phyloP scores from a whole-genome alignment of 2,888 invertebrate genomes.

The Ctenicera cuprea region DNA sequence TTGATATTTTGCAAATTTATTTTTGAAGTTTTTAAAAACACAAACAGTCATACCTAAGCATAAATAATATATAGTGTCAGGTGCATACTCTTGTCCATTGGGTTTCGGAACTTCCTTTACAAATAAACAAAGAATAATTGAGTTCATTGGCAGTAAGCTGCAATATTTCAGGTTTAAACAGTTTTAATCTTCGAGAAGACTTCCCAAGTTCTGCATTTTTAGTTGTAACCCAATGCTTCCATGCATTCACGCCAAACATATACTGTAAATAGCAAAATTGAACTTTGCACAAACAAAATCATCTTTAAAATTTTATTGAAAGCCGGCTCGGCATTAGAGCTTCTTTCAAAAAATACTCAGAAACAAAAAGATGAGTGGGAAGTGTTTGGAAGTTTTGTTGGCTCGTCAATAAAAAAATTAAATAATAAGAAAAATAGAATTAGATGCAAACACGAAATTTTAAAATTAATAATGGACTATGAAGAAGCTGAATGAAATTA shows the following conservation, averaged over 20 bases:
- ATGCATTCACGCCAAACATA: constrained; percentile 95
- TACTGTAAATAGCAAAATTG: constrained; percentile 75
- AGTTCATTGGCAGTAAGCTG: constrained; percentile 93
- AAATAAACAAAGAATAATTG: constrained; percentile 92
- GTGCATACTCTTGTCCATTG: constrained; percentile 93
- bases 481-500: too few relatives aligned
- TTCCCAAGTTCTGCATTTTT: constrained; percentile 93
- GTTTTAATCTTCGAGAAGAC: constrained; percentile 83
- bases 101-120: constrained; percentile 95
- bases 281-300: constrained; percentile 29
- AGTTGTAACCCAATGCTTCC: constrained; percentile 95
- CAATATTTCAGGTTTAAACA: constrained; percentile 91
- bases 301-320: constrained; percentile 70
- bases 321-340: too few relatives aligned
- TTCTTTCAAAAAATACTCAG: too few relatives aligned
- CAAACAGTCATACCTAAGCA: constrained; percentile 82
- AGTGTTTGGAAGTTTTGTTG: too few relatives aligned
- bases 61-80: constrained; percentile 96
- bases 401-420: too few relatives aligned
- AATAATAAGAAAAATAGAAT: too few relatives aligned
- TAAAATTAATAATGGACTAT: too few relatives aligned
- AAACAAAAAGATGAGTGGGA: too few relatives aligned
- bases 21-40: neutral
- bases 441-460: too few relatives aligned
- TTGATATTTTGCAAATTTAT: too few relatives aligned